Base-by-base conservation (phyloP, 23 tunicate genomes). In the Diplosoma virens region DNA sequence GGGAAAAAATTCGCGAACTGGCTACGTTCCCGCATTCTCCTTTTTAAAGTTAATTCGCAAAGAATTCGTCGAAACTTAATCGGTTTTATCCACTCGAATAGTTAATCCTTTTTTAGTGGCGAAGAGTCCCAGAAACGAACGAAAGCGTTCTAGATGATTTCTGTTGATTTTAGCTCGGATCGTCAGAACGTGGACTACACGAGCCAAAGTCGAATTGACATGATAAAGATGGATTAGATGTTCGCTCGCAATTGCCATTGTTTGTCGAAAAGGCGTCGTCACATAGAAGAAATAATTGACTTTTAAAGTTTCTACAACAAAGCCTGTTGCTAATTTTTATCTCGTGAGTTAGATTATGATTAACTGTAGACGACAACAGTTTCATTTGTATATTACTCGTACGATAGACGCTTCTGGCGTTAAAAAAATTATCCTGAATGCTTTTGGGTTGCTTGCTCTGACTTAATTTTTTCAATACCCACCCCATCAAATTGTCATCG, bases 261-360 rank as follows among this genome's bases (percentile, higher is more conserved):
- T 72, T 72, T 72, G 78, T 50, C 61, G 60, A 72, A 23, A 9
- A 72, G 78, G 78, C 78, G 78, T 72, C 78, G 37, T 61, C 78
- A 72, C n/a, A 72, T 72, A n/a, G n/a, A n/a, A n/a, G n/a, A n/a
- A n/a, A n/a, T n/a, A n/a, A n/a, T n/a, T n/a, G n/a, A n/a, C n/a
- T n/a, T n/a, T n/a, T n/a, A n/a, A n/a, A n/a, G n/a, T n/a, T n/a
- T n/a, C n/a, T n/a, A n/a, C n/a, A n/a, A n/a, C n/a, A n/a, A n/a
- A n/a, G n/a, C n/a, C n/a, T n/a, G n/a, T n/a, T n/a, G n/a, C n/a
- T n/a, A n/a, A n/a, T n/a, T n/a, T n/a, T n/a, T n/a, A n/a, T n/a
- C n/a, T n/a, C n/a, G n/a, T n/a, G n/a, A n/a, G n/a, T n/a, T n/a
- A n/a, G n/a, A n/a, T n/a, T n/a, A n/a, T n/a, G n/a, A n/a, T n/a